Evolutionary conservation across 2,113 vertebrate genomes (phyloP), one percentile per base, ranked within the genome.

Genomic region (Macquaria ambigua): DNA sequence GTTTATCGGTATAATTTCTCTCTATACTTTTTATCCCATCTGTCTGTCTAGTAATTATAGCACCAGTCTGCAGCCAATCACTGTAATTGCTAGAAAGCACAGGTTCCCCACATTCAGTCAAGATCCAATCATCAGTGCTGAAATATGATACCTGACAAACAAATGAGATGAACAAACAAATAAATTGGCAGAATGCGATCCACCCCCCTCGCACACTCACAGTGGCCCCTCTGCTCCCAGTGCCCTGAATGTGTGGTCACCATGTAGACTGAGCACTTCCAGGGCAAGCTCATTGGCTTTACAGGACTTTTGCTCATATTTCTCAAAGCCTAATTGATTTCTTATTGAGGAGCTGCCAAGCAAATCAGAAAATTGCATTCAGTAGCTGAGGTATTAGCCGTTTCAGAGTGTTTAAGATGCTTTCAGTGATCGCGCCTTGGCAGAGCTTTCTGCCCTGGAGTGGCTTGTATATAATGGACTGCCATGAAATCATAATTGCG

Each of bases 311-410:
- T 81, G 62, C 77, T 87, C 81, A 85, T 90, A 85, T 74, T 85
- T 96, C 96, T 97, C 96, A 97, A 97, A 95, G 95, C 96, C 95
- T 97, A 97, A 98, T 98, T 97, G 97, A 97, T 98, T 98, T 97
- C 74, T 96, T 97, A 97, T 97, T 97, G 96, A 97, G 96, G 96
- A 97, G 96, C 96, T 95, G 97, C 95, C 96, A 97, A 96, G 94
- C 95, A 97, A 96, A 97, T 97, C 96, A 97, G 96, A 96, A 92
- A 97, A 97, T 97, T 96, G 96, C 95, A 95, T 96, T 96, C 95
- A 95, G 94, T 93, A 94, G 96, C 95, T 92, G 96, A 96, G 95
- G 97, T 97, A 96, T 97, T 97, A 97, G 97, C 96, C 37, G 62
- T 87, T 84, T 84, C 77, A 39, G 84, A 87, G 89, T 90, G 88